Evolutionary conservation across 2,888 invertebrate genomes (phyloP).

Genomic region (Elaeidobius kamerunicus): DNA sequence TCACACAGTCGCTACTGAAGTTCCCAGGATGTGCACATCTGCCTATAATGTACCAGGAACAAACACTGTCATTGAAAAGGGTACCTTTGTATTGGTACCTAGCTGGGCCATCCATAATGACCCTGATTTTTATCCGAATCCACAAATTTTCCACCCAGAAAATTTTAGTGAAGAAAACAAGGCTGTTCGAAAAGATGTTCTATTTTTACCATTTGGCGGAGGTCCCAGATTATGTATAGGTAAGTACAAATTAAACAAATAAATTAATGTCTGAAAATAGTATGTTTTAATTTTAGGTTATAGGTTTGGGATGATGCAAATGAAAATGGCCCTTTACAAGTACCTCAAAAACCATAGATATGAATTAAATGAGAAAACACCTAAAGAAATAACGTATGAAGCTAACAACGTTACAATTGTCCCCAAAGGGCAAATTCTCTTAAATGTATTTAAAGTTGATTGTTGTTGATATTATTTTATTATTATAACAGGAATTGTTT

Average conservation of each 20-base stretch:
- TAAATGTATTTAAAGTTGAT: constrained; percentile 3
- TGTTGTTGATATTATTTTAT: background rate
- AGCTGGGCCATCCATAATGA: constrained; percentile 36
- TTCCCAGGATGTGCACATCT: constrained; percentile 35
- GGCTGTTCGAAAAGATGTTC: constrained; percentile 49
- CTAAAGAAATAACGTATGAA: constrained; percentile 4
- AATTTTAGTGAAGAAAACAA: constrained; percentile 56
- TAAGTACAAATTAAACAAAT: constrained; percentile 34
- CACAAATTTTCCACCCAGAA: constrained; percentile 60
- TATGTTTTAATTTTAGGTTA: background rate
- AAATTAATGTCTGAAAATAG: constrained; percentile 11
- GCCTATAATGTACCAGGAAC: constrained; percentile 36
- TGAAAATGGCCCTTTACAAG: constrained; percentile 37
- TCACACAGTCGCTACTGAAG: constrained; percentile 33
- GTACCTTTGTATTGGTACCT: constrained; percentile 32
- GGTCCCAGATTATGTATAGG: constrained; percentile 59
- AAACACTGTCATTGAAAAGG: constrained; percentile 32
- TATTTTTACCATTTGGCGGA: constrained; percentile 53
- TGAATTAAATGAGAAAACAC: constrained; percentile 24
- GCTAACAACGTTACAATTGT: constrained; percentile 8
- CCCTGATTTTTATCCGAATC: constrained; percentile 50
- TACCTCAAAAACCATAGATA: constrained; percentile 35
- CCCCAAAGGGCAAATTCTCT: constrained; percentile 12
- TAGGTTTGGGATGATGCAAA: constrained; percentile 42
- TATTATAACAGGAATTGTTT: too few relatives aligned